Conservation (phyloP, 2,113 vertebrate genomes). For the Xiphophorus hellerii region DNA sequence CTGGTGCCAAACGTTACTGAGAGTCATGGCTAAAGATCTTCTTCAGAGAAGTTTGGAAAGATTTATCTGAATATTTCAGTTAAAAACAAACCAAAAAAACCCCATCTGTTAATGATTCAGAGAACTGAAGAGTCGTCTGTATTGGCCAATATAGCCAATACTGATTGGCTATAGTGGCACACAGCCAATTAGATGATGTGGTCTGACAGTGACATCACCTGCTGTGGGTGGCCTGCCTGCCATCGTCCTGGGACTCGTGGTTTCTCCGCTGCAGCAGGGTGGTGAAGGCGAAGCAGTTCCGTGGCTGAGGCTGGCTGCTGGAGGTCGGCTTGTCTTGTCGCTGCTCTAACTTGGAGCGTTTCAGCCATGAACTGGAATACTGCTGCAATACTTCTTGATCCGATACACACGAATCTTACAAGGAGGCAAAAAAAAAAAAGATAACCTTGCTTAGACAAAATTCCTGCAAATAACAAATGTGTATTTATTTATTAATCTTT, state of each 20-base stretch:
- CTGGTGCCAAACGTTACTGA: too few species aligned
- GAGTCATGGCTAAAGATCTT: too few species aligned
- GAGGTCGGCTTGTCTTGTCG: conserved; percentile 7
- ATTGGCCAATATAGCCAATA: too few species aligned
- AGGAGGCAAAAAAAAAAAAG: background rate
- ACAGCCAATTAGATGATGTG: background rate
- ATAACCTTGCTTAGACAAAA: too few species aligned
- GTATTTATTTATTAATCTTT: too few species aligned
- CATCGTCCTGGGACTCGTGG: conserved; percentile 77
- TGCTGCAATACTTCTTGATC: conserved; percentile 90
- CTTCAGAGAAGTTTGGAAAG: too few species aligned
- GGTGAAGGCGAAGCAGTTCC: conserved; percentile 86
- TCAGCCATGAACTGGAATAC: conserved; percentile 82
- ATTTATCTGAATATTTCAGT: too few species aligned
- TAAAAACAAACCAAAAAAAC: too few species aligned
- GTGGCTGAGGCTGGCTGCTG: conserved; percentile 43
- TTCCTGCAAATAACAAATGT: too few species aligned
- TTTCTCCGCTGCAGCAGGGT: conserved; percentile 82
- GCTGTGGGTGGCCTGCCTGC: conserved; percentile 84
- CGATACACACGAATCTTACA: conserved; percentile 76
- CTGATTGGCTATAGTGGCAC: too few species aligned
- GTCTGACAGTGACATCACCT: conserved; percentile 76
- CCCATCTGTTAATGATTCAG: too few species aligned
- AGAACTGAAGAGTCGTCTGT: too few species aligned
- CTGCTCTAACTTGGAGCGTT: conserved; percentile 78